phyloP scores from a whole-genome alignment of 2,113 vertebrate species.

The Pangasianodon hypophthalmus region DNA sequence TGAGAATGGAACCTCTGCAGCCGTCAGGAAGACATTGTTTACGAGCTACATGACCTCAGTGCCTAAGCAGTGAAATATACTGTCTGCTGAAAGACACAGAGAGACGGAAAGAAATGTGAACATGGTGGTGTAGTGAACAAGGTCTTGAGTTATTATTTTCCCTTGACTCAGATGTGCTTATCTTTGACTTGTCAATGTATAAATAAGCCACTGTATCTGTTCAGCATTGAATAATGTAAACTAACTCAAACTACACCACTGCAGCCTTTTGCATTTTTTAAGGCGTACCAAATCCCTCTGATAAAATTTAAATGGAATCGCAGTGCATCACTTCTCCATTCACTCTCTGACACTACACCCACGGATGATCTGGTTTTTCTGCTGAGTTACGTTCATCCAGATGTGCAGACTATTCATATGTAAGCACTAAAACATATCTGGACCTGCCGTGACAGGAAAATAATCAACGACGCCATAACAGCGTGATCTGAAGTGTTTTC shows the following conservation, averaged over 20 bases:
- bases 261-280: neutral
- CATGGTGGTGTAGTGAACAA: neutral
- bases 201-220: neutral
- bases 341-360: neutral
- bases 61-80: neutral
- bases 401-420: neutral
- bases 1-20: neutral
- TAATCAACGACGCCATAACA: neutral
- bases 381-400: neutral
- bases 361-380: too few relatives aligned
- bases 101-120: neutral
- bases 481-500: too few relatives aligned
- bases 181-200: neutral
- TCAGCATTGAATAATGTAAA: neutral
- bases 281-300: neutral
- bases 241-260: neutral
- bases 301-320: neutral
- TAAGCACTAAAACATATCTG: neutral
- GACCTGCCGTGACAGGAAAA: neutral
- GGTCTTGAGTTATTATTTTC: neutral
- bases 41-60: conserved; percentile 15
- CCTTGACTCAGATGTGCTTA: neutral
- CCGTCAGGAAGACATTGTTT: neutral
- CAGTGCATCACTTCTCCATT: neutral
- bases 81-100: neutral